These are phyloP conservation scores for Cartodere bifasciata DNA, from an alignment of 2,888 invertebrate species.

Conservation along the genomic window DNA sequence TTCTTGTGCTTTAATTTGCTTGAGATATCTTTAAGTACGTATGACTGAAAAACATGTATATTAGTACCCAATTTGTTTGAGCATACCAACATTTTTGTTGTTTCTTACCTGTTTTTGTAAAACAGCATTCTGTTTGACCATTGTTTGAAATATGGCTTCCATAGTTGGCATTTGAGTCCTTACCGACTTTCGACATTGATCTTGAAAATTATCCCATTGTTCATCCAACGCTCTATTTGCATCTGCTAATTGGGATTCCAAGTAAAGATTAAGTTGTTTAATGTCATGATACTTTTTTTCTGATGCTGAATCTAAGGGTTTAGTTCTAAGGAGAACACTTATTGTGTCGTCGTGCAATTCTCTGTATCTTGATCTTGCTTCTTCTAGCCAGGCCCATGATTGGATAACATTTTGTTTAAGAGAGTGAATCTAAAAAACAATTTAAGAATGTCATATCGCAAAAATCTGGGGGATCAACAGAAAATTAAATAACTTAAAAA, in stretches of 20 bases:
- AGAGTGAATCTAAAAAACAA: constrained; percentile 27
- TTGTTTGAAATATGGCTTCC: constrained; percentile 66
- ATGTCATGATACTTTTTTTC: constrained; percentile 55
- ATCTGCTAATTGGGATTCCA: constrained; percentile 62
- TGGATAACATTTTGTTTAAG: constrained; percentile 42
- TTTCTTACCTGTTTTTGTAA: constrained; percentile 39
- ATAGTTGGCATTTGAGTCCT: constrained; percentile 53
- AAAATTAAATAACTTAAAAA: neutral
- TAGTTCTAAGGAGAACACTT: constrained; percentile 26
- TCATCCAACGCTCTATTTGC: constrained; percentile 60
- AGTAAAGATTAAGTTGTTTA: constrained; percentile 54
- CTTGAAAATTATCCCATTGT: constrained; percentile 59
- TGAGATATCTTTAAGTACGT: constrained; percentile 30
- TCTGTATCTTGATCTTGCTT: constrained; percentile 39
- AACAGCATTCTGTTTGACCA: constrained; percentile 61
- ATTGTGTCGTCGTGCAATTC: constrained; percentile 29
- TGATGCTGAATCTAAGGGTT: constrained; percentile 51
- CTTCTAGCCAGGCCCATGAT: constrained; percentile 44
- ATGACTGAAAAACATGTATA: constrained; percentile 20
- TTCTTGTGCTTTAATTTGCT: constrained; percentile 29
- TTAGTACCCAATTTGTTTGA: neutral
- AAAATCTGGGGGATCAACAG: neutral
- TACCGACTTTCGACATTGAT: constrained; percentile 37
- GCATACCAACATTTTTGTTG: neutral
- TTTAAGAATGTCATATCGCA: neutral